A percentile compares a stretch with the other conserved stretches of the same genome.
phyloP scores from a whole-genome alignment of 2,797 vertebrate genomes.

The Kryptopterus vitreolus region DNA sequence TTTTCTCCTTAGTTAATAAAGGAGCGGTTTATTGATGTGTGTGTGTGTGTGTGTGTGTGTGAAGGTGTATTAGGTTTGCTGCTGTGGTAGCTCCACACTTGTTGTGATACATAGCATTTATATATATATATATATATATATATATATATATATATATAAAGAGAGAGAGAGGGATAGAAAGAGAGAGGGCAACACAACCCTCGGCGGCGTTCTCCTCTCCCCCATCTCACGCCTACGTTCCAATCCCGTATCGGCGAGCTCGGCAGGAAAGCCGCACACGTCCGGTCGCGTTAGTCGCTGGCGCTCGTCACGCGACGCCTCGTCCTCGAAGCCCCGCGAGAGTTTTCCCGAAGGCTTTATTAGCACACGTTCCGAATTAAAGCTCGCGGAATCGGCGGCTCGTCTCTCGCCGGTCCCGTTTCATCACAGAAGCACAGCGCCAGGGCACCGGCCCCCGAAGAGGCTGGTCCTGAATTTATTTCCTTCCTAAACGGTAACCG shows the following conservation, averaged over 20 bases:
- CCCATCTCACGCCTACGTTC: neutral
- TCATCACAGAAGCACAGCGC: neutral
- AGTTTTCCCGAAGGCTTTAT: neutral
- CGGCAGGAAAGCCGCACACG: neutral
- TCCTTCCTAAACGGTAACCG: constrained; percentile 70
- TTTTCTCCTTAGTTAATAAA: neutral
- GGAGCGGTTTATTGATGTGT: neutral
- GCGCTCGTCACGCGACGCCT: neutral
- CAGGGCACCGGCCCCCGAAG: constrained; percentile 20
- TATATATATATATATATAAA: constrained; percentile 59
- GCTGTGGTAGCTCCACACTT: constrained; percentile 59
- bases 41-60: neutral
- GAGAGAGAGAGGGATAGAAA: constrained; percentile 55
- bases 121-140: constrained; percentile 63
- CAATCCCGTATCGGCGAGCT: neutral
- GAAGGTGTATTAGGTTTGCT: constrained; percentile 4
- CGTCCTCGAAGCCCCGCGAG: neutral
- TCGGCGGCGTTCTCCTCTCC: constrained; percentile 56
- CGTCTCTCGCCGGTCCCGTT: neutral
- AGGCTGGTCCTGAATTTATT: constrained; percentile 48
- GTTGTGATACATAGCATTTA: constrained; percentile 60
- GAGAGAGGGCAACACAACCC: constrained; percentile 48
- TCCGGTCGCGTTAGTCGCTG: neutral
- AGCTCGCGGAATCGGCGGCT: neutral
- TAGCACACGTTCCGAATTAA: constrained; percentile 10